Conservation (phyloP, 1,140 invertebrate genomes). For the Drosophila equinoxialis region DNA sequence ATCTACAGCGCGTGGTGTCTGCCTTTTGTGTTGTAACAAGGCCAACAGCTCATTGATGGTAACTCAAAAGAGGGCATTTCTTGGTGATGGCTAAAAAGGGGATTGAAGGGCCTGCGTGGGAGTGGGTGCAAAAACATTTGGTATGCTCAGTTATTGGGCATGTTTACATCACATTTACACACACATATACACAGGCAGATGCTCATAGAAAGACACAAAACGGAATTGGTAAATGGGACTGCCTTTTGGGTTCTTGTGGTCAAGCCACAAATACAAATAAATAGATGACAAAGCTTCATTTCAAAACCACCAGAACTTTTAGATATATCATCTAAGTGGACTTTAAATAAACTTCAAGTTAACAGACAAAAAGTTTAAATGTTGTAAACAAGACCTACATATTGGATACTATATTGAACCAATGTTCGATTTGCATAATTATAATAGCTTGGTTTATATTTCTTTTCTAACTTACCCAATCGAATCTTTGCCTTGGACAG, state of each 20-base stretch:
- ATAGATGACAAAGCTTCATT: slow-evolving; percentile 1
- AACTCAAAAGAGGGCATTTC: neutral
- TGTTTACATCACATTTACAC: slow-evolving; percentile 31
- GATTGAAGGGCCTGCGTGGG: slow-evolving; percentile 2
- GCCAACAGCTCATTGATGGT: slow-evolving; percentile 7
- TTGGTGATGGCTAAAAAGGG: neutral
- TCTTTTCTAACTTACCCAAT: no score
- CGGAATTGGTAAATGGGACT: slow-evolving; percentile 18
- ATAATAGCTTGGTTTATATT: no score
- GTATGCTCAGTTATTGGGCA: slow-evolving; percentile 36
- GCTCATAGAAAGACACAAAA: neutral
- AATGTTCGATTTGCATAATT: no score
- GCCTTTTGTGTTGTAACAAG: slow-evolving; percentile 4
- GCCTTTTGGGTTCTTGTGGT: slow-evolving; percentile 12
- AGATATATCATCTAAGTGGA: no score
- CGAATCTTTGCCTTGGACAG: no score
- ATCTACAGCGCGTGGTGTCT: slow-evolving; percentile 5
- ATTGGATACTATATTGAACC: no score
- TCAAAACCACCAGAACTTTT: neutral
- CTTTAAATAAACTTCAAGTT: no score
- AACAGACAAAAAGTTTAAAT: no score
- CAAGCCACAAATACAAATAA: slow-evolving; percentile 3
- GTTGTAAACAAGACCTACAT: no score
- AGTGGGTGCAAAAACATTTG: neutral
- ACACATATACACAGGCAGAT: slow-evolving; percentile 7